Base-by-base conservation (phyloP, 2,888 invertebrate species). In the Himalopsyche tibetana region DNA sequence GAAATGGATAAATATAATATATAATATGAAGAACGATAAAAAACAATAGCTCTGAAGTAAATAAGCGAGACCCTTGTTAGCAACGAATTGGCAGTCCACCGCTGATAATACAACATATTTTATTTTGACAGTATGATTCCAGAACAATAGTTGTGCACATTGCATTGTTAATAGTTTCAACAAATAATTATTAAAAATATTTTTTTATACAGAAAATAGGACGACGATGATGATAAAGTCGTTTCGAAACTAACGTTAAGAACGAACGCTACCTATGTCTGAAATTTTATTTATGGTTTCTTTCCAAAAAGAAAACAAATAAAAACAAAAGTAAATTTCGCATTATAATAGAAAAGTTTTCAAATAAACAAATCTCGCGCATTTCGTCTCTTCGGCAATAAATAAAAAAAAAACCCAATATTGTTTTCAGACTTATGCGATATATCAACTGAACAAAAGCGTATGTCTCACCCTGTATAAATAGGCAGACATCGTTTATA, bases 261-360 rank as follows among this genome's bases (percentile, higher is more conserved):
- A 11, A 19, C 19, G 2, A 8, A 63, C 19, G 19, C 28, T 11
- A 63, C 63, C 3, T 63, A 63, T 63, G 19, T 2, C 19, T 63
- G 63, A 5, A 63, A 63, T 8, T 63, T 19, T 63, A 19, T 63
- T 63, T 63, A 63, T 63, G 63, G 19, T 80, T 86, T 81, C 81
- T 84, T 83, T 86, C 83, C 56, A 12, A 42, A 55, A 38, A 45
- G 85, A 83, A 84, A 86, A 86, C 36, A 74, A 80, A 63, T 63
- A 63, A 63, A 63, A 63, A 63, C 8, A n/a, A 63, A 63, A 63
- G 63, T 19, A 63, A 56, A 63, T 51, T 63, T 19, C 28, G 63
- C 28, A 86, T 86, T 84, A 82, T 80, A 86, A 86, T 84, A 80
- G 74, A 36, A 86, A 86, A 86, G 84, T 86, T 86, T 86, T 86